Evolutionary conservation across 2,888 invertebrate genomes (phyloP), one percentile per base, ranked within the genome.

Genomic region (Torymus auratus): DNA sequence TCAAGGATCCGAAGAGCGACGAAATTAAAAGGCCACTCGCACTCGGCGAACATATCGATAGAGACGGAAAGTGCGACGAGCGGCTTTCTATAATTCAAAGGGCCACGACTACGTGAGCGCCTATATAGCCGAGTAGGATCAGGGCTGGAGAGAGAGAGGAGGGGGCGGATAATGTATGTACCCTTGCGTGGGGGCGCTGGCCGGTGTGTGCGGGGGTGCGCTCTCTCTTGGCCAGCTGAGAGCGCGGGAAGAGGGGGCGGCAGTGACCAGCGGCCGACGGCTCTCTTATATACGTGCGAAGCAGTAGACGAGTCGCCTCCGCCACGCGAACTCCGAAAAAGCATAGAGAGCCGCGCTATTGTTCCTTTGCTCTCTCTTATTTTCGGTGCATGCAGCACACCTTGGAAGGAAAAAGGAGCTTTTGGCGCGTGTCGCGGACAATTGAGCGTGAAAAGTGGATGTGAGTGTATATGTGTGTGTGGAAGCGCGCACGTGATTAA

Each of bases 131-230:
- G 7, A 41, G n/a, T n/a, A n/a, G 41, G 41, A 41, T 41, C 41
- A 41, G 41, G 7, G 41, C 7, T 41, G 41, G 5, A 41, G 41
- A 41, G 41, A 41, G 41, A 41, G n/a, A 61, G 71, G 62, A 28
- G 68, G 86, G 87, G 87, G 85, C 84, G 87, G 86, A 88, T 90
- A 90, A 90, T 90, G 88, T 90, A 90, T 90, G 90, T 90, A 90
- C 89, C 90, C 90, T 87, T 85, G 85, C 85, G 79, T 76, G 84
- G 79, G 81, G n/a, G 50, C 78, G 77, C 72, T 84, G 78, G 83
- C 84, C 83, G 85, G 86, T 87, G 84, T 85, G 87, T 86, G 87
- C 86, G 85, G 85, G 86, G 83, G 84, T 84, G 86, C 84, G 85
- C 81, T 82, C 62, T 28, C 28, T 41, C 41, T 0, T 41, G 41